Evolutionary conservation across 2,113 vertebrate species (phyloP).

Genomic region (Oreotrochilus melanogaster): DNA sequence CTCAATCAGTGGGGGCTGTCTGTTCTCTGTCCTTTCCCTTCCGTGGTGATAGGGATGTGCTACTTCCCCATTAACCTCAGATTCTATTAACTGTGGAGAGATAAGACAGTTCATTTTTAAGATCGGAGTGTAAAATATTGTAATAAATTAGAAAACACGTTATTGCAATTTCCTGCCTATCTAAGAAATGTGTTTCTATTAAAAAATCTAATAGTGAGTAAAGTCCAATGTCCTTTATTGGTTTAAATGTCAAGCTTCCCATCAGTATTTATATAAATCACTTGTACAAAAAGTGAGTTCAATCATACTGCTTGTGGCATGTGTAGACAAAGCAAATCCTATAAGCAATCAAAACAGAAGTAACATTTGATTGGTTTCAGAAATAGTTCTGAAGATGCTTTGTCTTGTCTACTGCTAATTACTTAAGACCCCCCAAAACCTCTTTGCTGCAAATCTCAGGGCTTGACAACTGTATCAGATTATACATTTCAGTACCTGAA

Average conservation of each 20-base stretch:
- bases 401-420: background rate
- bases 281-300: background rate
- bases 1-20: background rate
- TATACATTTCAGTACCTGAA: background rate
- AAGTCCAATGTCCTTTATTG: constrained; percentile 19
- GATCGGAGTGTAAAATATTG: constrained; percentile 21
- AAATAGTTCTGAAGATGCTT: background rate
- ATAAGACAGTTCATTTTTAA: constrained; percentile 8
- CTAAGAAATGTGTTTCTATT: constrained; percentile 42
- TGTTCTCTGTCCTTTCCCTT: background rate
- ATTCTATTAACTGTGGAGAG: constrained; percentile 29
- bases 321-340: constrained; percentile 10
- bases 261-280: constrained; percentile 46
- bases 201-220: constrained; percentile 43
- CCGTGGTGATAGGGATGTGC: fast-evolving
- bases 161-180: constrained; percentile 52
- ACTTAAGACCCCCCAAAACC: background rate
- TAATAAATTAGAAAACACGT: constrained; percentile 35
- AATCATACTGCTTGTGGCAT: background rate
- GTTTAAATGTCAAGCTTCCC: constrained; percentile 19
- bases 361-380: background rate
- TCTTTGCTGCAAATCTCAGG: background rate
- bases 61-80: background rate
- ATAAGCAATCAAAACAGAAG: background rate
- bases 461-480: background rate